Evolutionary conservation across 2,113 vertebrate species (phyloP), one percentile per base, ranked within the genome.

Genomic region (Micronisus gabar): DNA sequence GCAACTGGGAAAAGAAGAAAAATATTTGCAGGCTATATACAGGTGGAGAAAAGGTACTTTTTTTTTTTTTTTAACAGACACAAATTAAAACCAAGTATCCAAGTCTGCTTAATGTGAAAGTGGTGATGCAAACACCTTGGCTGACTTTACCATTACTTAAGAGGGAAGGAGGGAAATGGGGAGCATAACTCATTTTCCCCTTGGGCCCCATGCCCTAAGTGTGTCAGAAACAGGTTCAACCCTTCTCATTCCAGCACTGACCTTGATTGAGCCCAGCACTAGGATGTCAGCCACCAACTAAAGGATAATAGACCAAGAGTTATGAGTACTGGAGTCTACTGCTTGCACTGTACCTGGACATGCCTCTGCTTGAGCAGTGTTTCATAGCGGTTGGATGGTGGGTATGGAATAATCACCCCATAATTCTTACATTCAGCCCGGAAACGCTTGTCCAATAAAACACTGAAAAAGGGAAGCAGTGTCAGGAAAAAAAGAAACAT

Each of bases 371-470:
- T 99, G 76, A 99, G 98, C 95, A 99, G 98, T 0, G 99, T 99
- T 97, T 99, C 99, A 0, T 99, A 99, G 97, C 99, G 99, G 98
- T 99, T 99, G 40, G 99, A 99, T 0, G 99, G 99, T 2, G 99
- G 99, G 66, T 99, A 99, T 0, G 99, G 99, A 91, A 99, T 99
- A 97, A 99, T 99, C 95, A 99, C 99, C 3, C 99, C 99, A 0
- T 99, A 99, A 97, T 99, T 99, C 98, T 99, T 99, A 98, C 99
- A 99, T 87, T 99, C 99, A 4, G 99, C 99, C 79, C 99, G 98
- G 97, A 99, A 99, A 73, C 99, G 99, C 96, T 99, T 99, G 98
- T 99, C 99, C 83, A 99, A 81, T 40, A 99, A 98, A 86, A 99
- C 99, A 82, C 99, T 99, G 97, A 34, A 91, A 97, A 83, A 84